Evolutionary conservation across 2,888 invertebrate genomes (phyloP), one percentile per base, ranked within the genome.

Genomic region (Laothoe populi): DNA sequence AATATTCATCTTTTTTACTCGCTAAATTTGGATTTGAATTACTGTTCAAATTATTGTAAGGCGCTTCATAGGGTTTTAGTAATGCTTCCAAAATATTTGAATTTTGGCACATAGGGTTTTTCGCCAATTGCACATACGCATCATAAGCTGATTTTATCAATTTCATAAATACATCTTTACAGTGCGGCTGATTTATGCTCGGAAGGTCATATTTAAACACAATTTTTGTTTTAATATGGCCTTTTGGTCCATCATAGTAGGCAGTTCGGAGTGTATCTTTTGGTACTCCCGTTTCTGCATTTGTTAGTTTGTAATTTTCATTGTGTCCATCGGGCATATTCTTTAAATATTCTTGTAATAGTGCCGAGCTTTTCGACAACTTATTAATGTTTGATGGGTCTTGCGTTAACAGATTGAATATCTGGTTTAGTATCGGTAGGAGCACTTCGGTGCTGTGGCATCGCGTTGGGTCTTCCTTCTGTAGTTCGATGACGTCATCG

Each of bases 181-280:
- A 83, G 8, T 63, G 59, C 5, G 70, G 70, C n/a, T 71, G 70
- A 1, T 66, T 40, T 10, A 65, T 57, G 21, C 64, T 63, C 10
- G 79, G 79, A 2, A 78, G 46, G 45, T 74, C 70, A 49, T 73
- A 73, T 66, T 79, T 68, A 10, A 79, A 70, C 10, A 73, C 49
- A 13, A 78, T 57, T 23, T 71, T 74, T 21, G 72, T 68, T 63
- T 61, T 67, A 4, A 61, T 16, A 7, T 64, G 59, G 26, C 60
- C 45, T 16, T 21, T 64, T 10, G 66, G 60, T 48, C 62, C 23
- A 57, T 63, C 40, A 7, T n/a, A 16, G 7, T 21, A 8, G 7
- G 16, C 19, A 66, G 35, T 10, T 53, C 53, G 31, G 31, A 53
- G 19, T 11, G 19, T 19, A 53, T 35, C 31, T 35, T 53, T 53